Percentiles rank a stretch among this genome's conserved stretches.
Conservation (phyloP, 2,113 vertebrate genomes). For the Orthonyx spaldingii region DNA sequence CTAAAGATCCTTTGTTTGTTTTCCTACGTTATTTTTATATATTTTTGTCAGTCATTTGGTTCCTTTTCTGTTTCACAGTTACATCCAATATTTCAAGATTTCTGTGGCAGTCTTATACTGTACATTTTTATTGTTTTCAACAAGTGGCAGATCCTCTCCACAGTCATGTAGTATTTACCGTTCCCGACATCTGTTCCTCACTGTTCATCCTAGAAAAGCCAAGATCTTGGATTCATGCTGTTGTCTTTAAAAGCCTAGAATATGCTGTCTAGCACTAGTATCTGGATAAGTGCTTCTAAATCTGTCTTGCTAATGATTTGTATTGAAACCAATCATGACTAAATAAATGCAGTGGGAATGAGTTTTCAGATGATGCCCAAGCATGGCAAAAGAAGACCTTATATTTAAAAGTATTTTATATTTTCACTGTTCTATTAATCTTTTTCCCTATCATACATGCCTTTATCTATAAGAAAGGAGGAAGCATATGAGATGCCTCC, state of each 20-base stretch:
- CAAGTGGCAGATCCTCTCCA: neutral
- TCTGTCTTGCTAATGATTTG: neutral
- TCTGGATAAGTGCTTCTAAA: neutral
- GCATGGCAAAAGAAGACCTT: neutral
- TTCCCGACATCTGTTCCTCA: neutral
- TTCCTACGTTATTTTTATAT: neutral
- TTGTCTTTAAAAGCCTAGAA: neutral
- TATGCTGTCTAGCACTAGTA: neutral
- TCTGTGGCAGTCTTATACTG: fast-evolving
- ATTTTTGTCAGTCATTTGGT: neutral
- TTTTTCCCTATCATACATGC: neutral
- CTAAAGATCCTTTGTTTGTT: neutral
- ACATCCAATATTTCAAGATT: neutral
- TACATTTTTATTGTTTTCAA: neutral
- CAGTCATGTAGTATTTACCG: neutral
- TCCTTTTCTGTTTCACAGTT: neutral
- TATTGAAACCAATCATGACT: neutral
- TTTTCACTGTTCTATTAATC: neutral
- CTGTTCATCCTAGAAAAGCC: neutral
- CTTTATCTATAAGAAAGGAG: neutral
- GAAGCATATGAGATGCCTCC: neutral
- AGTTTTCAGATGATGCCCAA: neutral
- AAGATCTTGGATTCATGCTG: neutral
- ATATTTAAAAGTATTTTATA: neutral
- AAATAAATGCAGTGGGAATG: neutral